A percentile compares a stretch with the other conserved stretches of the same genome.
Conservation (phyloP, 2,797 vertebrate genomes). For the Limosa lapponica region DNA sequence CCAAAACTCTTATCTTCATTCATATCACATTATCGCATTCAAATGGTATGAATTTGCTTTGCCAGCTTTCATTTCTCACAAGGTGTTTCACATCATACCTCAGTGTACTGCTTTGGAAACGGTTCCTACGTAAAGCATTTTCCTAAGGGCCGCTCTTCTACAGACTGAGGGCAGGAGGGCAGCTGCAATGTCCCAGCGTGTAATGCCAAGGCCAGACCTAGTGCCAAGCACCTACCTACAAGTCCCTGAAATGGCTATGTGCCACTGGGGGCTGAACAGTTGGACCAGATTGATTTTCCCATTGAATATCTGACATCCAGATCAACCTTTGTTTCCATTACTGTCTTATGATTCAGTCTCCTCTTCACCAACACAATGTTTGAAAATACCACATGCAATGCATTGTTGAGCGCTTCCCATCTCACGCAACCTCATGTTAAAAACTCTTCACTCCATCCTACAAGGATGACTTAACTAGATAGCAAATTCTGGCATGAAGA, state of each 20-base stretch:
- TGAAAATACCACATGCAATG: background rate
- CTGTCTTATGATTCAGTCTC: background rate
- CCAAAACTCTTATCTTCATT: background rate
- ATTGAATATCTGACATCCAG: background rate
- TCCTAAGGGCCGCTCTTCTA: background rate
- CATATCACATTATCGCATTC: background rate
- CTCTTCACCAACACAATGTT: background rate
- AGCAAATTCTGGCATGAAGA: background rate
- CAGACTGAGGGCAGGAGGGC: background rate
- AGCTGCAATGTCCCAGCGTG: background rate
- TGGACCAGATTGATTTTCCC: background rate
- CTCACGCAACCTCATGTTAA: background rate
- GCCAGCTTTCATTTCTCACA: background rate
- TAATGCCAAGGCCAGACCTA: background rate
- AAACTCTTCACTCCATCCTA: background rate
- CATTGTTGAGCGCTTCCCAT: background rate
- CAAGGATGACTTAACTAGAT: background rate
- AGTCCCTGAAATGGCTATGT: background rate
- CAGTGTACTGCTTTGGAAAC: background rate
- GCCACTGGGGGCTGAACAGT: background rate
- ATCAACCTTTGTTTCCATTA: background rate
- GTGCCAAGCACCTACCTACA: background rate
- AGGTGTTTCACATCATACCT: background rate
- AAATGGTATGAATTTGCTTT: background rate
- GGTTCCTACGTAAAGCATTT: background rate